phyloP scores from a whole-genome alignment of 2,888 invertebrate species.

The Clitarchus hookeri region DNA sequence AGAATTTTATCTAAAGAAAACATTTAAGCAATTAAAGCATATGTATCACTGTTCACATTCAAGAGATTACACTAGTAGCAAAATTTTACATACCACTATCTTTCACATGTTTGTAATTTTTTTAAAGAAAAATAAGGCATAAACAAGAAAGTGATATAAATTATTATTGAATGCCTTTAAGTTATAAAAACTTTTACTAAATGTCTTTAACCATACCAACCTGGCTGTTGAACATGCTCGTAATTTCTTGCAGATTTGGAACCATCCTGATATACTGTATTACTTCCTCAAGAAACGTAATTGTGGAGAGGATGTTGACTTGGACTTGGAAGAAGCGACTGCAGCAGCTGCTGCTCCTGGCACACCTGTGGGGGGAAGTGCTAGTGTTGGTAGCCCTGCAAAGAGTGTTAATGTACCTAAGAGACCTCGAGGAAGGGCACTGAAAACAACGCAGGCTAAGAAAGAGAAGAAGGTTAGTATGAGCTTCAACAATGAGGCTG shows the following conservation, averaged over 20 bases:
- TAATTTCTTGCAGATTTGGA: slow-evolving; percentile 72
- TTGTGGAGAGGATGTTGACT: slow-evolving; percentile 76
- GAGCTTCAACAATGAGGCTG: too few species aligned
- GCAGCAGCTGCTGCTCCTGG: slow-evolving; percentile 54
- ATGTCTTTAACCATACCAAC: not conserved
- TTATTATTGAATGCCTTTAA: too few species aligned
- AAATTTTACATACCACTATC: too few species aligned
- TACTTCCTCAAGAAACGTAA: slow-evolving; percentile 83
- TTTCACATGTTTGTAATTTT: too few species aligned
- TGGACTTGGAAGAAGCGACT: slow-evolving; percentile 79
- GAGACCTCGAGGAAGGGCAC: slow-evolving; percentile 47
- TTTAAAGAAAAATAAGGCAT: too few species aligned
- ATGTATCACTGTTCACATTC: too few species aligned
- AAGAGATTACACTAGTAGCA: too few species aligned
- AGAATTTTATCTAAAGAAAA: too few species aligned
- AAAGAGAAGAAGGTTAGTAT: slow-evolving; percentile 43
- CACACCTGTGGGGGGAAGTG: slow-evolving; percentile 37
- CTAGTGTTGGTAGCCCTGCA: slow-evolving; percentile 42
- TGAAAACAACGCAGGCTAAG: slow-evolving; percentile 27
- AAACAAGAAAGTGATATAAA: too few species aligned
- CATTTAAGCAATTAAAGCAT: too few species aligned
- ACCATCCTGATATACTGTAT: slow-evolving; percentile 90
- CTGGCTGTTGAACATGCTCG: not conserved
- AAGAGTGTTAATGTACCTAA: slow-evolving; percentile 33
- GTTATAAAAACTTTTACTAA: not conserved